Base-by-base conservation (phyloP, 2,797 vertebrate genomes). In the Gallinago nigripennis region DNA sequence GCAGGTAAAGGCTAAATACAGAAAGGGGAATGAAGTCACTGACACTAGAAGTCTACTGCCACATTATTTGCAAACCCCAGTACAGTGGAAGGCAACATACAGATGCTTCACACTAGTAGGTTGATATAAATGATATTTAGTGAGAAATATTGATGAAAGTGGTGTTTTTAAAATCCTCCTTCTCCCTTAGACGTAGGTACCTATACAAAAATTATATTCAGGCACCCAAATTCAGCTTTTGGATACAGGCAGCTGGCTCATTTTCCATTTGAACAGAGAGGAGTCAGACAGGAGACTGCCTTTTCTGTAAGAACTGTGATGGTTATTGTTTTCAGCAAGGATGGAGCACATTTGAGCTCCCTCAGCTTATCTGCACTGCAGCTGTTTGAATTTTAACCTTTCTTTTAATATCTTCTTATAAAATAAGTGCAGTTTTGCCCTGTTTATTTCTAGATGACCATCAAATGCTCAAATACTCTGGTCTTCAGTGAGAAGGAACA, bases 401-500 rank as follows among this genome's bases (percentile, higher is more conserved):
- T 50, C 28, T 58, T 80, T 69, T 30, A 43, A 24, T 48, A 71
- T 24, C 28, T 77, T 85, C n/a, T 48, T 50, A 5, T 48, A 58
- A 56, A 18, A 61, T 39, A 69, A 21, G 6, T 68, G 51, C 9
- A n/a, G 27, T 27, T 84, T 61, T 61, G 24, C 15, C 37, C 53
- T 39, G 16, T 78, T 88, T 69, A 20, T 54, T 83, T 69, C 46
- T 31, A 58, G 30, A 13, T 79, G 77, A 48, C 33, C 48, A 71
- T 39, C 28, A 64, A 66, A 50, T 43, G 37, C 46, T 90, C 9
- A 61, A 7, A 43, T 16, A 4, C 14, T 51, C 31, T 64, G 58
- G 8, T 70, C n/a, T 82, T 86, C 56, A 37, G 48, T 61, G 64
- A 64, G 70, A 82, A 81, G 66, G 77, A 91, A 33, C 60, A 30